Evolutionary conservation across 2,888 invertebrate genomes (phyloP).

Genomic region (Neria commutata): DNA sequence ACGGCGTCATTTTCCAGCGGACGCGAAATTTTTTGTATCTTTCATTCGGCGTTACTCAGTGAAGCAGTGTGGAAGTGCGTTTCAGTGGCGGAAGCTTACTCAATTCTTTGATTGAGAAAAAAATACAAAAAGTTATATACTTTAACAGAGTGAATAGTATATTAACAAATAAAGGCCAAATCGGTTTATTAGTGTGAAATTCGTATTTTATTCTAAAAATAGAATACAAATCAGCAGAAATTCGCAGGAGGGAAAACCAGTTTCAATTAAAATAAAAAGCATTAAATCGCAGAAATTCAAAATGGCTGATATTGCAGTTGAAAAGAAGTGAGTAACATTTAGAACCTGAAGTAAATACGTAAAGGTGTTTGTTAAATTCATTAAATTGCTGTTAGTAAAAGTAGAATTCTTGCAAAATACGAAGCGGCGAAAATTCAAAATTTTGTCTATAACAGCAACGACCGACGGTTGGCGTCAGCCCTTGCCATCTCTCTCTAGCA

Average conservation of each 20-base stretch:
- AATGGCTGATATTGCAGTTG: slow-evolving; percentile 63
- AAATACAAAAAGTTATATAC: not conserved
- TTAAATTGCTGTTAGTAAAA: slow-evolving; percentile 20
- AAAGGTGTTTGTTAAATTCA: slow-evolving; percentile 4
- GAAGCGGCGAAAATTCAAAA: slow-evolving; percentile 48
- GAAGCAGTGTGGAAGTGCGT: slow-evolving; percentile 50
- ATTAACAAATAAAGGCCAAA: not conserved
- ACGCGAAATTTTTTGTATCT: slow-evolving; percentile 42
- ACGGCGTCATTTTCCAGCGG: not conserved
- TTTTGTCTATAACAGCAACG: slow-evolving; percentile 48
- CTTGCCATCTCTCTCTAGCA: slow-evolving; percentile 39
- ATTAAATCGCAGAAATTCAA: slow-evolving; percentile 42
- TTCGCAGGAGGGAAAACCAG: slow-evolving; percentile 8
- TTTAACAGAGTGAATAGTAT: not conserved
- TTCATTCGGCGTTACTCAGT: slow-evolving; percentile 61
- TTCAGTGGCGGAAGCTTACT: not conserved
- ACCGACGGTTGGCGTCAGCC: slow-evolving; percentile 27
- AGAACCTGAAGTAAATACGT: not conserved
- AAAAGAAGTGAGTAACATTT: slow-evolving; percentile 60
- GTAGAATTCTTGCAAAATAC: slow-evolving; percentile 36
- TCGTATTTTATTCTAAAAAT: slow-evolving; percentile 12
- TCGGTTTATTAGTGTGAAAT: not conserved
- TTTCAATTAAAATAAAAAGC: slow-evolving; percentile 1
- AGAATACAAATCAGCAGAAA: slow-evolving; percentile 24
- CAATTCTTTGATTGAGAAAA: slow-evolving; percentile 16